Conservation (phyloP, 2,797 vertebrate genomes). For the Anniella stebbinsi region DNA sequence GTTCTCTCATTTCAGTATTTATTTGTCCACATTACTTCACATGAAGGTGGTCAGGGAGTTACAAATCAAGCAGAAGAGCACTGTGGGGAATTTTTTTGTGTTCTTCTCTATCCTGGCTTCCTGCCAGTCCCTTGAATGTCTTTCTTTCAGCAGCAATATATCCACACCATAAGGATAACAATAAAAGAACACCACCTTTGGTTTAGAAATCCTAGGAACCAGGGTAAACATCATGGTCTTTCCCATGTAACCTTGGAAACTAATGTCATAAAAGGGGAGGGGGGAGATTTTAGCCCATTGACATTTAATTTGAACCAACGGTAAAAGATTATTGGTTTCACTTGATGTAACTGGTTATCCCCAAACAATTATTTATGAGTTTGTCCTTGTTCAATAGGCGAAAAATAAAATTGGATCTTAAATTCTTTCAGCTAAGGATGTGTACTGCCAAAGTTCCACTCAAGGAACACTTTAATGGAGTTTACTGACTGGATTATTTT, state of each 20-base stretch:
- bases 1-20: slow-evolving; percentile 18
- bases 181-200: slow-evolving; percentile 44
- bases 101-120: slow-evolving; percentile 4
- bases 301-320: background rate
- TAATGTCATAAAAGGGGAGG: background rate
- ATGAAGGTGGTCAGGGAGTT: slow-evolving; percentile 3
- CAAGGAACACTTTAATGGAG: slow-evolving; percentile 34
- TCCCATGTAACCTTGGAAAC: background rate
- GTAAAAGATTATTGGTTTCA: slow-evolving; percentile 11
- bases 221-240: background rate
- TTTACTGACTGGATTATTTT: slow-evolving; percentile 31
- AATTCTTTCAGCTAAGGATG: slow-evolving; percentile 31
- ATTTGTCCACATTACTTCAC: slow-evolving; percentile 36
- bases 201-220: slow-evolving; percentile 6
- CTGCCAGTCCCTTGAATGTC: slow-evolving; percentile 9
- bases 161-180: slow-evolving; percentile 28
- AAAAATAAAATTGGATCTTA: slow-evolving; percentile 39
- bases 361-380: slow-evolving; percentile 26
- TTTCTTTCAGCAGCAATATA: slow-evolving; percentile 4
- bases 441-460: slow-evolving; percentile 34
- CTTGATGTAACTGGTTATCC: slow-evolving; percentile 2
- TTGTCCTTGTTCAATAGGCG: slow-evolving; percentile 43
- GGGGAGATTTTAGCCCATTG: background rate
- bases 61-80: slow-evolving; percentile 30
- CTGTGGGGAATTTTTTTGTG: slow-evolving; percentile 1